These are phyloP conservation scores for Bolborhynchus lineola DNA, from an alignment of 2,113 vertebrate species.

Conservation along the genomic window DNA sequence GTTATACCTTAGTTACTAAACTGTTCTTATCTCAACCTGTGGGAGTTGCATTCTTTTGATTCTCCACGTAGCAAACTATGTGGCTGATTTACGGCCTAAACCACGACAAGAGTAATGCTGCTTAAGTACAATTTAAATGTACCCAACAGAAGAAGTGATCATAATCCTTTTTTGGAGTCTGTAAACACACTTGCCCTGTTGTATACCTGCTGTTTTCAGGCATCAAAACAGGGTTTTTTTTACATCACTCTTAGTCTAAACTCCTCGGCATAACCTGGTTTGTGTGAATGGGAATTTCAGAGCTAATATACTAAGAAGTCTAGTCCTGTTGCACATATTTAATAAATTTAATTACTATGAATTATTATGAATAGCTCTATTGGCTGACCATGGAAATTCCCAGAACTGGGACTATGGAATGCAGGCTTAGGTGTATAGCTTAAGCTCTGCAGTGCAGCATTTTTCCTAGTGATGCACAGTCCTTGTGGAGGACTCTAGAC, in stretches of 20 bases:
- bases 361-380: not conserved
- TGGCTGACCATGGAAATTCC: not conserved
- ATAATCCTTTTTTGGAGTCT: not conserved
- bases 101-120: too few species aligned
- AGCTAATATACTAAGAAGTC: not conserved
- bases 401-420: not conserved
- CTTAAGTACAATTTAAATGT: not conserved
- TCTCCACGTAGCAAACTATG: too few species aligned
- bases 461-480: not conserved
- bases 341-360: not conserved
- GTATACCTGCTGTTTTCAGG: not conserved
- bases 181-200: not conserved
- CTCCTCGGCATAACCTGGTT: not conserved
- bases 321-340: rapidly evolving
- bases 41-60: too few species aligned
- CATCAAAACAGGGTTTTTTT: not conserved
- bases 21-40: too few species aligned
- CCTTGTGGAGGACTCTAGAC: not conserved
- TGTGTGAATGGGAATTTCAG: not conserved
- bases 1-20: too few species aligned
- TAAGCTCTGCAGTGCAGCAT: not conserved
- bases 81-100: too few species aligned
- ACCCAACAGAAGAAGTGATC: not conserved
- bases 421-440: not conserved
- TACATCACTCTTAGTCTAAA: not conserved